phyloP scores from a whole-genome alignment of 2,113 vertebrate species.

The Leucopternis melanops region DNA sequence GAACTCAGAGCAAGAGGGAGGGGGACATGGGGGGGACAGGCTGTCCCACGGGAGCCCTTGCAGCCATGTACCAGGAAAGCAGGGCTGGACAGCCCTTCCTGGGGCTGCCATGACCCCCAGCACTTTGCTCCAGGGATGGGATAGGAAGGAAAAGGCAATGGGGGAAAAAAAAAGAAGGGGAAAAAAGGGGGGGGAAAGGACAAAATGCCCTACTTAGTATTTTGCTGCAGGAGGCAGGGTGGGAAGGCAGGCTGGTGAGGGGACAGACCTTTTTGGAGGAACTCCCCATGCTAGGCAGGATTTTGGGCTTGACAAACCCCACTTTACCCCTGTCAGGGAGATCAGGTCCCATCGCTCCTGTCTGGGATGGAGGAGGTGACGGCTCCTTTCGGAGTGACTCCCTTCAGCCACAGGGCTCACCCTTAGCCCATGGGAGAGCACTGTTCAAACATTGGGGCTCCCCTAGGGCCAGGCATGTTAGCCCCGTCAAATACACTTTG shows the following conservation, averaged over 20 bases:
- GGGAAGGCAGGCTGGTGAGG: too few relatives aligned
- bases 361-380: accelerated
- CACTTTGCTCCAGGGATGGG: not conserved
- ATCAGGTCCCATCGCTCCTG: not conserved
- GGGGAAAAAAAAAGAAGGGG: too few relatives aligned
- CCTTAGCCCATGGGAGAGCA: not conserved
- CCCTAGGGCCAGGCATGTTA: accelerated
- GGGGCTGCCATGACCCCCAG: not conserved
- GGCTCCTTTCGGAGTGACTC: not conserved
- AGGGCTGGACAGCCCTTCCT: not conserved
- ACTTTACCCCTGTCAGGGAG: accelerated
- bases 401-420: not conserved
- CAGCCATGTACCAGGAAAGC: not conserved
- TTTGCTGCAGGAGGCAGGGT: too few relatives aligned
- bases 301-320: not conserved
- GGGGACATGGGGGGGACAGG: too few relatives aligned
- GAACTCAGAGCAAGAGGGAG: not conserved
- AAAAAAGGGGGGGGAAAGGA: too few relatives aligned
- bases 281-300: accelerated
- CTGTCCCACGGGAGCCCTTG: not conserved
- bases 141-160: not conserved
- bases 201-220: too few relatives aligned
- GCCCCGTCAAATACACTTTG: accelerated
- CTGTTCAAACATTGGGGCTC: accelerated
- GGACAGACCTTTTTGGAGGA: too few relatives aligned